A percentile compares a stretch with the other conserved stretches of the same genome.
These are phyloP conservation scores for Drosophila yakuba DNA, from an alignment of 1,140 invertebrate genomes.

Conservation along the genomic window DNA sequence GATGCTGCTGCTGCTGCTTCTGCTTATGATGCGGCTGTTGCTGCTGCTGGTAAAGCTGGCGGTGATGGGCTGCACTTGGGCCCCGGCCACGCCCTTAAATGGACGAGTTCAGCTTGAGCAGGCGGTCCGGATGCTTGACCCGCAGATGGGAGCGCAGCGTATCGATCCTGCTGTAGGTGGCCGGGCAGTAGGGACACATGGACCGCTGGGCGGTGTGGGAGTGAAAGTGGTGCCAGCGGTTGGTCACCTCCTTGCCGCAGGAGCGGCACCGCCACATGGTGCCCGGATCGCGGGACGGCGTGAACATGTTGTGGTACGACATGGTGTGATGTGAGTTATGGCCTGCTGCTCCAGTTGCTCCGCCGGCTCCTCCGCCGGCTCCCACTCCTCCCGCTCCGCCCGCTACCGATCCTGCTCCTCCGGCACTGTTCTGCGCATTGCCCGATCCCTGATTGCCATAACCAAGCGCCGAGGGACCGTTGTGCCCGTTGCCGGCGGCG, in stretches of 20 bases:
- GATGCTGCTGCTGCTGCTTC: background rate
- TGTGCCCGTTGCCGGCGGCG: conserved; percentile 67
- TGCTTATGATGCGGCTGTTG: conserved; percentile 16
- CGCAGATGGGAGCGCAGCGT: conserved; percentile 91
- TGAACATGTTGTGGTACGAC: conserved; percentile 93
- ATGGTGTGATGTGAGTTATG: conserved; percentile 86
- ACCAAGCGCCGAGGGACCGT: conserved; percentile 53
- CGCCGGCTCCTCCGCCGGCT: conserved; percentile 27
- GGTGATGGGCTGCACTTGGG: conserved; percentile 22
- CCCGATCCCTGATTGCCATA: conserved; percentile 48
- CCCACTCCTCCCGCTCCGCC: conserved; percentile 17
- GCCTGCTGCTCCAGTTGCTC: conserved; percentile 31
- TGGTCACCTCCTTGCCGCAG: conserved; percentile 93
- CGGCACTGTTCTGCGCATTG: conserved; percentile 23
- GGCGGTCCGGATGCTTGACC: conserved; percentile 88
- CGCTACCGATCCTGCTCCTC: conserved; percentile 7
- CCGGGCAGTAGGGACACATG: conserved; percentile 92
- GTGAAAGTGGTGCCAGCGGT: conserved; percentile 94
- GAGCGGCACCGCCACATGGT: conserved; percentile 91
- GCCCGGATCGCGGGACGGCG: conserved; percentile 88
- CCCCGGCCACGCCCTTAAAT: conserved; percentile 61
- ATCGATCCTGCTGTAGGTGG: conserved; percentile 94
- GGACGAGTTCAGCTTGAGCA: conserved; percentile 78
- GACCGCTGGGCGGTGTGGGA: conserved; percentile 92
- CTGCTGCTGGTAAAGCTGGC: conserved; percentile 26